These are phyloP conservation scores for Flexamia atlantica DNA, from an alignment of 2,888 invertebrate species.

Conservation along the genomic window DNA sequence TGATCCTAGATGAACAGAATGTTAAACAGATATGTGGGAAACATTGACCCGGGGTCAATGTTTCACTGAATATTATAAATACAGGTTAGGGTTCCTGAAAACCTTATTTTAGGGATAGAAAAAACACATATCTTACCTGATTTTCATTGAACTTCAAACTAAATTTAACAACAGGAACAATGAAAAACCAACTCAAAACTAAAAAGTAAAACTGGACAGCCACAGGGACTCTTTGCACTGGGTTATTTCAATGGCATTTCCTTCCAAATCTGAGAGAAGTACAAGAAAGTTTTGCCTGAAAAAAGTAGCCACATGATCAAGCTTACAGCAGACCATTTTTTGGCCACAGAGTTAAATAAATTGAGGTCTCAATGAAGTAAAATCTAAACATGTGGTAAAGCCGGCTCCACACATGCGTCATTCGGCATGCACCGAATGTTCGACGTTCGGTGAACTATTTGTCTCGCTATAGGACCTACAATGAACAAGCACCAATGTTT, in stretches of 20 bases:
- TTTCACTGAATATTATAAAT: constrained; percentile 26
- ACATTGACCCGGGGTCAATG: neutral
- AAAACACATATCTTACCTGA: neutral
- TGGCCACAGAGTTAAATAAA: neutral
- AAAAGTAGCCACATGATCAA: constrained; percentile 4
- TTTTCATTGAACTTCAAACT: constrained; percentile 7
- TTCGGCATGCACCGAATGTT: too few species aligned
- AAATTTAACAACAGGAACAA: constrained; percentile 2
- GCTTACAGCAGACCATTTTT: constrained; percentile 14
- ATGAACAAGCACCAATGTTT: too few species aligned
- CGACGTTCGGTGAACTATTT: too few species aligned
- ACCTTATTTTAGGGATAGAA: neutral
- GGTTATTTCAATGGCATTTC: constrained; percentile 5
- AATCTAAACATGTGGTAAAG: constrained; percentile 8
- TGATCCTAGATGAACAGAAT: neutral
- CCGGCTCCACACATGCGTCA: too few species aligned
- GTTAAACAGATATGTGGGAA: too few species aligned
- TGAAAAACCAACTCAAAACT: constrained; percentile 15
- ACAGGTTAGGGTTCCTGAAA: constrained; percentile 4
- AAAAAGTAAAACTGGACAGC: constrained; percentile 1
- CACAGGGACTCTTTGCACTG: constrained; percentile 6
- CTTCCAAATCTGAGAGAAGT: constrained; percentile 15
- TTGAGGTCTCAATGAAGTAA: constrained; percentile 10
- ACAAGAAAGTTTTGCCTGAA: constrained; percentile 1
- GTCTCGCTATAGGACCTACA: too few species aligned